These are phyloP conservation scores for Lacerta agilis DNA, from an alignment of 2,797 vertebrate genomes.

Conservation along the genomic window DNA sequence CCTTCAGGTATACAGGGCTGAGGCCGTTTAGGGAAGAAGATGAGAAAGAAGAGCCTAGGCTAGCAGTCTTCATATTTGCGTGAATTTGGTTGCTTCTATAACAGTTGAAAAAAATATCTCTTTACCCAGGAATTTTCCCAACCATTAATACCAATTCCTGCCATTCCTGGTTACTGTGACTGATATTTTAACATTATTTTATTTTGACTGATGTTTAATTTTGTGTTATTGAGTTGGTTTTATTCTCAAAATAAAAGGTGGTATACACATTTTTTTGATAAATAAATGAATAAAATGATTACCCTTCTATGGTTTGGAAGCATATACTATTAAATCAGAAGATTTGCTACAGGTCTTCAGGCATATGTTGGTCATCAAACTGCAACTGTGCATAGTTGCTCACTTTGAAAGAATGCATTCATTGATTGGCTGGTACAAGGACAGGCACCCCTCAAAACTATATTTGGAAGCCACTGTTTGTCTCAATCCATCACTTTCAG, in stretches of 20 bases:
- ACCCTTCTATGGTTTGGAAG: neutral
- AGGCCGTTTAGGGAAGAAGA: no score
- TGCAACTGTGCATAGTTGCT: slow-evolving; percentile 2
- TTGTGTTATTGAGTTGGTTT: neutral
- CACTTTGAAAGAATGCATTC: slow-evolving; percentile 37
- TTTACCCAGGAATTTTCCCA: no score
- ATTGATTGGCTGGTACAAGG: neutral
- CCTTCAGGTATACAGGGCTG: no score
- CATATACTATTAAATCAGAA: neutral
- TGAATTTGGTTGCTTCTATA: no score
- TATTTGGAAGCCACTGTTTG: slow-evolving; percentile 21
- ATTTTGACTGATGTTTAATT: neutral
- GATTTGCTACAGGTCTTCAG: slow-evolving; percentile 25
- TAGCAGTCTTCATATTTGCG: no score
- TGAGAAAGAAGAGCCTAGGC: no score
- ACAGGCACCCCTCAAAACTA: slow-evolving; percentile 18
- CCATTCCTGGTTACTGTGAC: no score
- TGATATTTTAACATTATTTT: no score
- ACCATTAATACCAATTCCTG: no score
- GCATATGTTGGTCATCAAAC: slow-evolving; percentile 44
- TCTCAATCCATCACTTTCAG: neutral
- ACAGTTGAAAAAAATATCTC: no score
- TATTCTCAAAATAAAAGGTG: neutral
- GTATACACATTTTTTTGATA: neutral
- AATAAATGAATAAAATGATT: neutral